Percentiles rank a stretch among this genome's conserved stretches.
Evolutionary conservation across 2,797 vertebrate species (phyloP).

Genomic region (Knipowitschia caucasica): DNA sequence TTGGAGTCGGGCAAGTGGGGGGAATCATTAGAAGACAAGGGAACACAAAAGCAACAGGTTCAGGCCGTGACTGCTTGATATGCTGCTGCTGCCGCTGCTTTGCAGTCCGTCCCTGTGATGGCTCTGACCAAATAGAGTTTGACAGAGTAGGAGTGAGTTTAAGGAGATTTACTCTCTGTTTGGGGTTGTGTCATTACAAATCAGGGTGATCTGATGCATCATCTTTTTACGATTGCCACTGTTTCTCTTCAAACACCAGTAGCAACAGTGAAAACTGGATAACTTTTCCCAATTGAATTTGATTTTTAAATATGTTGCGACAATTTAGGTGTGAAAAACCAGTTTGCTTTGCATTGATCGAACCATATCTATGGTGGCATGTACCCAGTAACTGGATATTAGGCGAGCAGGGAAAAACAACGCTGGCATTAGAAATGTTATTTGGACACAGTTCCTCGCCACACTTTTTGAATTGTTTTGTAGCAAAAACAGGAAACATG

Average conservation of each 20-base stretch:
- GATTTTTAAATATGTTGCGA: no score
- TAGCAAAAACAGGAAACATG: no score
- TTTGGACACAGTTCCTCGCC: no score
- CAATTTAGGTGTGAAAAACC: no score
- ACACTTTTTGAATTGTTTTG: no score
- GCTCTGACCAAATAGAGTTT: constrained; percentile 62
- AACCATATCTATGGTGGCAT: no score
- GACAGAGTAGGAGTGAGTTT: constrained; percentile 66
- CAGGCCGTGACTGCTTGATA: constrained; percentile 50
- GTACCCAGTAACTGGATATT: no score
- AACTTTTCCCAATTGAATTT: no score
- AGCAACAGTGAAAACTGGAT: no score
- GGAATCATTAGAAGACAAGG: constrained; percentile 55
- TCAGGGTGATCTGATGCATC: constrained; percentile 55
- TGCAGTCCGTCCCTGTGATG: constrained; percentile 46
- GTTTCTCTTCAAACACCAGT: neutral
- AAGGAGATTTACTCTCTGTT: constrained; percentile 69
- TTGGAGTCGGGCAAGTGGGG: constrained; percentile 48
- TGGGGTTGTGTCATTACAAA: constrained; percentile 62
- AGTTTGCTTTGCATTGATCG: no score
- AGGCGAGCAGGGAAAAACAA: no score
- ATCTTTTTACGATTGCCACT: constrained; percentile 21
- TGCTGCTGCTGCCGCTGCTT: constrained; percentile 33
- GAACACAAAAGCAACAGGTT: constrained; percentile 70
- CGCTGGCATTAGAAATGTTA: no score